Evolutionary conservation across 2,888 invertebrate species (phyloP).

Genomic region (Bombylius discolor): DNA sequence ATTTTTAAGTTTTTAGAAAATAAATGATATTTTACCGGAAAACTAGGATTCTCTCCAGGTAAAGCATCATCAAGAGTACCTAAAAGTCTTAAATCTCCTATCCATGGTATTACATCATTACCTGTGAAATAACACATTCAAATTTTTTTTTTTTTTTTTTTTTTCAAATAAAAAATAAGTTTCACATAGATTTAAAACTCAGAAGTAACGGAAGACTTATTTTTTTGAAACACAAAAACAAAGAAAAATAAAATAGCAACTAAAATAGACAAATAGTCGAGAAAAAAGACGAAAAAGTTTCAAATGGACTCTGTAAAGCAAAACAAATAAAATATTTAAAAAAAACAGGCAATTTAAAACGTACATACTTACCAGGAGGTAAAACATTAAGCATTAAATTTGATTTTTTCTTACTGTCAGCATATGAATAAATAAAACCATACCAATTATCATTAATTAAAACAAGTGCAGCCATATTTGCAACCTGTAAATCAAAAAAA

Average conservation of each 20-base stretch:
- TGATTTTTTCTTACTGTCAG: slow-evolving; percentile 83
- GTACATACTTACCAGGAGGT: slow-evolving; percentile 49
- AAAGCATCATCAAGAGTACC: slow-evolving; percentile 45
- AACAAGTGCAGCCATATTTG: slow-evolving; percentile 83
- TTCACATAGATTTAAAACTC: too few relatives aligned
- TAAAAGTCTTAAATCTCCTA: slow-evolving; percentile 68
- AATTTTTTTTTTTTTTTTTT: neutral
- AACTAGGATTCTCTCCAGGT: slow-evolving; percentile 37
- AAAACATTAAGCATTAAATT: slow-evolving; percentile 81
- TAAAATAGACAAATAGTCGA: neutral
- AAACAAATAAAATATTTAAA: too few relatives aligned
- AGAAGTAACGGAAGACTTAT: too few relatives aligned
- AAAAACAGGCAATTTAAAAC: too few relatives aligned
- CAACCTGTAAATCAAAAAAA: slow-evolving; percentile 41
- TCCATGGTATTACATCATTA: slow-evolving; percentile 69
- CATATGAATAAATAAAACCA: slow-evolving; percentile 89
- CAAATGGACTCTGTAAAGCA: too few relatives aligned
- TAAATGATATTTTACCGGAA: slow-evolving; percentile 33
- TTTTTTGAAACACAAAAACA: too few relatives aligned
- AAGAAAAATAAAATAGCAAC: neutral
- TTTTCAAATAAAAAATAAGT: neutral
- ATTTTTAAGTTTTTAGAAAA: slow-evolving; percentile 21
- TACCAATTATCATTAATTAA: slow-evolving; percentile 77
- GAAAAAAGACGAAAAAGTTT: too few relatives aligned
- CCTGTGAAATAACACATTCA: slow-evolving; percentile 25